phyloP scores from a whole-genome alignment of 2,113 vertebrate genomes.

The Ptyas mucosa region DNA sequence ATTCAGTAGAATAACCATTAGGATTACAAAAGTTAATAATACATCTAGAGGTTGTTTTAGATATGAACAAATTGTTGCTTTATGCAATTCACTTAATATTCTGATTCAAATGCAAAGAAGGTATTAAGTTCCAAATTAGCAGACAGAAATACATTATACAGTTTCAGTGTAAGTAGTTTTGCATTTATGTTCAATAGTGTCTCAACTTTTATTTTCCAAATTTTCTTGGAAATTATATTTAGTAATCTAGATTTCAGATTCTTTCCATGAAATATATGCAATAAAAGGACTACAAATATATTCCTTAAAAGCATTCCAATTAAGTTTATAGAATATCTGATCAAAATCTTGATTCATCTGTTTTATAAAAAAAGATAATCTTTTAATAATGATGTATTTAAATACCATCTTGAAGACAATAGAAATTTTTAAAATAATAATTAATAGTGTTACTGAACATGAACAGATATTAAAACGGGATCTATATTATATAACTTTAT shows the following conservation, averaged over 20 bases:
- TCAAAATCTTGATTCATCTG: not conserved
- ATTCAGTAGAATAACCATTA: not conserved
- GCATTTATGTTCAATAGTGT: not conserved
- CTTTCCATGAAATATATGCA: not conserved
- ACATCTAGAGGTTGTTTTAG: not conserved
- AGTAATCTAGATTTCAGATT: not conserved
- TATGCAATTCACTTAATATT: not conserved
- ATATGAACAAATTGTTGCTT: not conserved
- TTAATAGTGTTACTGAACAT: not conserved
- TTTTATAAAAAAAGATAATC: not conserved
- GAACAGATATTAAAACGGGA: not conserved
- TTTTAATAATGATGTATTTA: not conserved
- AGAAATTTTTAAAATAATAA: not conserved
- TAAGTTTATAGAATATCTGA: not conserved
- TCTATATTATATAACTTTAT: not conserved
- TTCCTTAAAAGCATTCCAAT: not conserved
- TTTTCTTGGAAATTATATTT: not conserved
- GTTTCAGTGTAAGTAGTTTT: not conserved
- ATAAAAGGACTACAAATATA: not conserved
- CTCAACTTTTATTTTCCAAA: not conserved
- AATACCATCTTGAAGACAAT: not conserved
- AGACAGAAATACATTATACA: not conserved
- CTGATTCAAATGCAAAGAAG: not conserved
- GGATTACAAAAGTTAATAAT: not conserved
- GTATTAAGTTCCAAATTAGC: not conserved